phyloP scores from a whole-genome alignment of 2,888 invertebrate genomes.

The Netelia virgata region DNA sequence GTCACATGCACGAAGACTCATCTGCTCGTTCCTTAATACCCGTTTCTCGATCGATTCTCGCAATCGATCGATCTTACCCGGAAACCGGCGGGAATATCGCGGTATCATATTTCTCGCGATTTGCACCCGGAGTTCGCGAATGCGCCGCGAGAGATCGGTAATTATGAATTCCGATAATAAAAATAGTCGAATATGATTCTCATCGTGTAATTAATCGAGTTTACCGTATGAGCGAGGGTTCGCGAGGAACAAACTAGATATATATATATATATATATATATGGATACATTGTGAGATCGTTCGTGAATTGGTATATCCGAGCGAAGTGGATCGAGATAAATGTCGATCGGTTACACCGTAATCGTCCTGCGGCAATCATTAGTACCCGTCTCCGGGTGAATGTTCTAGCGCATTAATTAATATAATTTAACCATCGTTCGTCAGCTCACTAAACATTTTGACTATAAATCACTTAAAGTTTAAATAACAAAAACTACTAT shows the following conservation, averaged over 20 bases:
- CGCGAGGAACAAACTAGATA: not conserved
- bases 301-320: constrained; percentile 42
- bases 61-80: constrained; percentile 66
- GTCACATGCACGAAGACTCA: constrained; percentile 34
- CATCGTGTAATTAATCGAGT: constrained; percentile 60
- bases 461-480: not conserved
- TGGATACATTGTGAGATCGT: constrained; percentile 20
- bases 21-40: constrained; percentile 49
- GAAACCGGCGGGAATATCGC: constrained; percentile 51
- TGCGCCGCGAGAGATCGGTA: constrained; percentile 45
- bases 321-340: constrained; percentile 30
- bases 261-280: not conserved
- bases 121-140: not conserved
- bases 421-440: not conserved
- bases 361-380: constrained; percentile 9
- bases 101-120: constrained; percentile 47
- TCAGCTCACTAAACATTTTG: not conserved
- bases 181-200: constrained; percentile 37
- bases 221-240: not conserved
- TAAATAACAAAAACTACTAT: not conserved
- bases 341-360: constrained; percentile 18
- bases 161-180: constrained; percentile 57
- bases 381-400: constrained; percentile 6
- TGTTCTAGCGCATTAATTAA: no score
- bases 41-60: constrained; percentile 62